phyloP scores from a whole-genome alignment of 2,888 invertebrate species.

The Alitta virens region DNA sequence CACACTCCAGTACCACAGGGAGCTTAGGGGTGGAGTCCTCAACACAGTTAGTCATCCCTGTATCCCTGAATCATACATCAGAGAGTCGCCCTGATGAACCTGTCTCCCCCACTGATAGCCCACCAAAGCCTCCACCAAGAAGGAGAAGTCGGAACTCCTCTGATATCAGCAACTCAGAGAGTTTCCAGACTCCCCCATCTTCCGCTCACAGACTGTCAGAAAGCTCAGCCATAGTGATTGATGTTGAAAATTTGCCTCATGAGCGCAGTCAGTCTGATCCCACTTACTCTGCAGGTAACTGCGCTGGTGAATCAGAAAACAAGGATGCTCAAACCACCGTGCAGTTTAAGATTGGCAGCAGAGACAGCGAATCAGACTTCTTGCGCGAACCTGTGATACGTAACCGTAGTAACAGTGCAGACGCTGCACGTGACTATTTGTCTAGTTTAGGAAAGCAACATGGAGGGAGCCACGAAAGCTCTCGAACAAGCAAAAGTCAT shows the following conservation, averaged over 20 bases:
- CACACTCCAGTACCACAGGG: constrained; percentile 6
- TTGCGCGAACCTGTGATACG: background rate
- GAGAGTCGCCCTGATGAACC: background rate
- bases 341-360: background rate
- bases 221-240: background rate
- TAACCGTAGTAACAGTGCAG: background rate
- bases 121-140: background rate
- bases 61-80: background rate
- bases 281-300: background rate
- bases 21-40: background rate
- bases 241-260: background rate
- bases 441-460: background rate
- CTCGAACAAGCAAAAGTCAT: constrained; percentile 57
- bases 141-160: background rate
- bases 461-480: constrained; percentile 23
- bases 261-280: background rate
- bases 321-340: background rate
- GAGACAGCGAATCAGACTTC: background rate
- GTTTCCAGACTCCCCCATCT: background rate
- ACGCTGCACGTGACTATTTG: background rate
- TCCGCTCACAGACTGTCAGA: background rate
- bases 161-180: background rate
- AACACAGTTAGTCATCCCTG: background rate
- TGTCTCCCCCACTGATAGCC: background rate
- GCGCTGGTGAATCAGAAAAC: background rate